These are phyloP conservation scores for Deroplatys truncata DNA, from an alignment of 2,888 invertebrate species.

Conservation along the genomic window DNA sequence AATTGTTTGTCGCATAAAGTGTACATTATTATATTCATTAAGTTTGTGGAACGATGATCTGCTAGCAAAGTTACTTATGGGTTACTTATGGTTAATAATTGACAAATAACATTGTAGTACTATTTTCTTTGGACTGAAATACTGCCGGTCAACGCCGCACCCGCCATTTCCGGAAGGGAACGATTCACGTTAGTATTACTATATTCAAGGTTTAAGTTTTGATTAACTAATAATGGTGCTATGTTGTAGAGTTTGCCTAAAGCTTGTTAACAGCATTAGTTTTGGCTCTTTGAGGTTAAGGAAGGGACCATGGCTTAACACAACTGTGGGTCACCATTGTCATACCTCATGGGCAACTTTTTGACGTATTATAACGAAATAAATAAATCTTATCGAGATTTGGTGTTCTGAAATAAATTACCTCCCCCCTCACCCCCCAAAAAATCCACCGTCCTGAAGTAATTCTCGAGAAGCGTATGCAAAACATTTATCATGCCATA, in stretches of 20 bases:
- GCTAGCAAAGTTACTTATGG: not conserved
- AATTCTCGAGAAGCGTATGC: too few relatives aligned
- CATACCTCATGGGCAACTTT: not conserved
- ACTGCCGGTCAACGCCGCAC: constrained; percentile 27
- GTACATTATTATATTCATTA: too few relatives aligned
- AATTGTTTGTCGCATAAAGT: not conserved
- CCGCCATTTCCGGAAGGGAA: constrained; percentile 30
- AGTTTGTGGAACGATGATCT: too few relatives aligned
- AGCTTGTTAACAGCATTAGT: not conserved
- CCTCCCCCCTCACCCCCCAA: too few relatives aligned
- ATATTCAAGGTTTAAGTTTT: not conserved
- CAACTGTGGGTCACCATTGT: not conserved
- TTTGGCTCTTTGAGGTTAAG: not conserved
- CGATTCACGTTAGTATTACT: not conserved
- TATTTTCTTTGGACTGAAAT: not conserved
- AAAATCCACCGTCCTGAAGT: too few relatives aligned
- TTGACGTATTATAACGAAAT: too few relatives aligned
- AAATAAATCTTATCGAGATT: too few relatives aligned
- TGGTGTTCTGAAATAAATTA: too few relatives aligned
- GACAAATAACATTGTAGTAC: not conserved
- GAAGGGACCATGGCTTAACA: too few relatives aligned
- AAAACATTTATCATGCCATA: too few relatives aligned
- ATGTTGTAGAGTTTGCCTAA: not conserved
- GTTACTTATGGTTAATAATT: not conserved
- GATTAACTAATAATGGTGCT: not conserved